Evolutionary conservation across 2,113 vertebrate species (phyloP).

Genomic region (Copsychus sechellarum): DNA sequence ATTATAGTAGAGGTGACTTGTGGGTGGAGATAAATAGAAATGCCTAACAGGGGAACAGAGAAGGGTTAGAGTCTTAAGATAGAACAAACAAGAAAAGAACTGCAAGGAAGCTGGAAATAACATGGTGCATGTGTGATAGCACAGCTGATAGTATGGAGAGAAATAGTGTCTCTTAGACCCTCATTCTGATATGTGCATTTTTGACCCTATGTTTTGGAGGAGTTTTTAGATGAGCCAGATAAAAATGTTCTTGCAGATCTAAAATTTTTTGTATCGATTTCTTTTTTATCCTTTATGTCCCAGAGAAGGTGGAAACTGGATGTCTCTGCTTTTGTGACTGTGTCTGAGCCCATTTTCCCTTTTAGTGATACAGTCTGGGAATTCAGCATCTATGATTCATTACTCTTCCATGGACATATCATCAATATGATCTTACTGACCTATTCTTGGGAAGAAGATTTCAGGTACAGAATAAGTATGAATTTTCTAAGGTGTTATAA

Average conservation of each 20-base stretch:
- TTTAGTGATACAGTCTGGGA: neutral
- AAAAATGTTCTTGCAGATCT: neutral
- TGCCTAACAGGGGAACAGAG: neutral
- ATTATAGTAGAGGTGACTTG: neutral
- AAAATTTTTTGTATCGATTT: neutral
- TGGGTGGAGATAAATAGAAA: neutral
- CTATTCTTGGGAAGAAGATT: accelerated
- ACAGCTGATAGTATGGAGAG: neutral
- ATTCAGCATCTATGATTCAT: neutral
- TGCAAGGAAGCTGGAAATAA: neutral
- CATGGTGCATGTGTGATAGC: neutral
- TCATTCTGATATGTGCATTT: neutral
- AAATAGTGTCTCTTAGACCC: neutral
- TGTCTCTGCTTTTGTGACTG: neutral
- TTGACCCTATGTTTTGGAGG: neutral
- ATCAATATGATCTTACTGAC: neutral
- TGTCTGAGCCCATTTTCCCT: neutral
- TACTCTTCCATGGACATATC: neutral
- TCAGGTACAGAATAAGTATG: neutral
- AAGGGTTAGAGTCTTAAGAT: neutral
- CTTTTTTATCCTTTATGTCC: neutral
- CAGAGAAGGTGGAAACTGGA: neutral
- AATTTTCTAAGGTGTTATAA: neutral
- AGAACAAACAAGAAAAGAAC: neutral
- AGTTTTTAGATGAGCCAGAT: neutral